These are phyloP conservation scores for Hypomecis atomaria DNA, from an alignment of 2,888 invertebrate genomes.

Conservation along the genomic window DNA sequence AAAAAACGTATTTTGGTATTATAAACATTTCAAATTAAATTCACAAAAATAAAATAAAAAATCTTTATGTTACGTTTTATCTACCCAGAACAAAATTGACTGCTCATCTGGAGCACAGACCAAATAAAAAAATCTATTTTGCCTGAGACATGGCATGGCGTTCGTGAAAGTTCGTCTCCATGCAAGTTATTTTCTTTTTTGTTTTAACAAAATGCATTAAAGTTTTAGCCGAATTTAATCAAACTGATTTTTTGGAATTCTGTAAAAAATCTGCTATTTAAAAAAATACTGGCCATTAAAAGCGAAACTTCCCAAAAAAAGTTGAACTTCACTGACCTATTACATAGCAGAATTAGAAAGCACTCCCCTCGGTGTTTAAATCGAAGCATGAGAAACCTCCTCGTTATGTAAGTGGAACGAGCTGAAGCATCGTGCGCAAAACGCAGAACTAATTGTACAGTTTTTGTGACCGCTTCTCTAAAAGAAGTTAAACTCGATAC, in stretches of 20 bases:
- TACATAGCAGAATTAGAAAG: constrained; percentile 40
- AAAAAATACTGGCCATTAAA: background rate
- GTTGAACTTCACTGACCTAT: constrained; percentile 33
- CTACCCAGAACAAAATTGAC: too few relatives aligned
- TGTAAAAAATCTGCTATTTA: background rate
- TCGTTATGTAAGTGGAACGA: constrained; percentile 54
- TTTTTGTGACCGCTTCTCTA: constrained; percentile 41
- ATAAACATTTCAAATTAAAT: too few relatives aligned
- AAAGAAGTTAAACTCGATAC: constrained; percentile 10
- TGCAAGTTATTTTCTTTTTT: too few relatives aligned
- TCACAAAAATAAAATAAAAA: too few relatives aligned
- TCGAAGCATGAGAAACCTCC: constrained; percentile 41
- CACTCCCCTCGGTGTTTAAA: constrained; percentile 38
- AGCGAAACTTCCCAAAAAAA: constrained; percentile 26
- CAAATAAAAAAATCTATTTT: too few relatives aligned
- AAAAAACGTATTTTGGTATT: too few relatives aligned
- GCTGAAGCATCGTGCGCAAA: constrained; percentile 53
- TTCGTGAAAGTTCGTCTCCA: too few relatives aligned
- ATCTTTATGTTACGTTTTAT: too few relatives aligned
- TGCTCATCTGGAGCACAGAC: too few relatives aligned
- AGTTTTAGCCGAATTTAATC: background rate
- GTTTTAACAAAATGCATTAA: too few relatives aligned
- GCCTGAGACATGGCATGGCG: too few relatives aligned
- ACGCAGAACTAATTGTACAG: constrained; percentile 60
- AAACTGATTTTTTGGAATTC: background rate